Conservation (phyloP, 2,888 invertebrate genomes). For the Trissolcus brochymenae region DNA sequence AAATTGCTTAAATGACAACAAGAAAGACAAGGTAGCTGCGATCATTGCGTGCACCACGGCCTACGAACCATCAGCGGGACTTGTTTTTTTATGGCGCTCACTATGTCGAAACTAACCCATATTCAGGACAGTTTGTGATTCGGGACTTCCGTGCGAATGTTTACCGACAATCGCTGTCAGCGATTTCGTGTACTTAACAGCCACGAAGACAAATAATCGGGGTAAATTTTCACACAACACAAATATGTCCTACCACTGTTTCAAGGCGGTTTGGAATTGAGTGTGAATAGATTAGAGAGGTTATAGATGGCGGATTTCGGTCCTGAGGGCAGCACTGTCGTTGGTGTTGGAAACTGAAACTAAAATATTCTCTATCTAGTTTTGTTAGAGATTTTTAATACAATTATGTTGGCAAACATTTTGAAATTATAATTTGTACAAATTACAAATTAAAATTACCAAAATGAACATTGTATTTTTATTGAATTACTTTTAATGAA, state of each 20-base stretch:
- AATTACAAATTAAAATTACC: too few relatives aligned
- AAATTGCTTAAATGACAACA: background rate
- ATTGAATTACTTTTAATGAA: too few relatives aligned
- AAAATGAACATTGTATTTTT: too few relatives aligned
- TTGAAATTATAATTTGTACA: too few relatives aligned
- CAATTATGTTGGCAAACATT: too few relatives aligned
- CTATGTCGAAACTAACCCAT: conserved; percentile 25
- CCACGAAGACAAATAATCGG: conserved; percentile 7
- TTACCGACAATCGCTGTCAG: background rate
- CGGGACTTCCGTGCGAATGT: conserved; percentile 3
- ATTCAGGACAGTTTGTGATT: conserved; percentile 17
- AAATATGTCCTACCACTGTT: conserved; percentile 23
- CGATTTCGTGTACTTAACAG: conserved; percentile 7
- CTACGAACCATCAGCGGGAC: conserved; percentile 4
- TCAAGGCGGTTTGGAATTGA: conserved; percentile 21
- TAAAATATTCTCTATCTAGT: too few relatives aligned
- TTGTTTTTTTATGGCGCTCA: background rate
- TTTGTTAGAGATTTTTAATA: too few relatives aligned
- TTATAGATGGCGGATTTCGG: too few relatives aligned
- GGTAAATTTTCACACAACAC: conserved; percentile 20
- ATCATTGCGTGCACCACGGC: conserved; percentile 6
- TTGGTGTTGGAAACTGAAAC: too few relatives aligned
- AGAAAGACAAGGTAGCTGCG: too few relatives aligned
- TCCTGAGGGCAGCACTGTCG: too few relatives aligned
- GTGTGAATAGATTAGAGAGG: too few relatives aligned